Base-by-base conservation (phyloP, 1,140 invertebrate genomes). In the Himalopsyche phryganea region DNA sequence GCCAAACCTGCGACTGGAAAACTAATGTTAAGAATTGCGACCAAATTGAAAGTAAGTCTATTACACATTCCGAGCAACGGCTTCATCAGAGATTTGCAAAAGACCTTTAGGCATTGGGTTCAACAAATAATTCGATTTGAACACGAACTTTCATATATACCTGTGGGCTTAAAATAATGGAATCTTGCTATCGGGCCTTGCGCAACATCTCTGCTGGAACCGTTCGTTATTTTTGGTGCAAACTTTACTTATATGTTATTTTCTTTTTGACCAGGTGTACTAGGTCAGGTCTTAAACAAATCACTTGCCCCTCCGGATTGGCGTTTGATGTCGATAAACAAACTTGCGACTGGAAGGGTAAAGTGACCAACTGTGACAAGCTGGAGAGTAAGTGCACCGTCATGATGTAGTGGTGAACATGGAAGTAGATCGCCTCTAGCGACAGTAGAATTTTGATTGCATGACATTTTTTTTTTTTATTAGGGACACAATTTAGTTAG, bases 241-340 rank as follows among this genome's bases (percentile, higher is more conserved):
- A 28, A 67, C 68, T 69, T 63, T 65, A 66, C 67, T 65, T 69
- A 65, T 68, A 13, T 61, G 23, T 36, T 68, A 74, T 69, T 67
- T 65, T 66, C 46, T 64, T 57, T 59, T 41, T 45, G 50, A 49
- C 48, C 83, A 92, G 90, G 89, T 92, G 90, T 85, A 92, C 89
- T 83, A 90, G 86, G 81, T 89, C 89, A 81, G 90, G 90, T 84
- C 85, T 92, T 81, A 91, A 91, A 88, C 87, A 90, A 86, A 91
- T 95, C 82, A 90, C 89, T 80, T 96, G 93, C 79, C 91, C 91
- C 71, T 90, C 89, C 75, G 91, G 92, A 81, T 84, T 96, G 83
- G 89, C 90, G 81, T 96, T 96, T 85, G 93, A 96, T 85, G 87
- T 96, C 81, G 88, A 92, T 83, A 92, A 94, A 85, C 93, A 96